phyloP scores from a whole-genome alignment of 2,113 vertebrate species.

The Dryoscopus gambensis region DNA sequence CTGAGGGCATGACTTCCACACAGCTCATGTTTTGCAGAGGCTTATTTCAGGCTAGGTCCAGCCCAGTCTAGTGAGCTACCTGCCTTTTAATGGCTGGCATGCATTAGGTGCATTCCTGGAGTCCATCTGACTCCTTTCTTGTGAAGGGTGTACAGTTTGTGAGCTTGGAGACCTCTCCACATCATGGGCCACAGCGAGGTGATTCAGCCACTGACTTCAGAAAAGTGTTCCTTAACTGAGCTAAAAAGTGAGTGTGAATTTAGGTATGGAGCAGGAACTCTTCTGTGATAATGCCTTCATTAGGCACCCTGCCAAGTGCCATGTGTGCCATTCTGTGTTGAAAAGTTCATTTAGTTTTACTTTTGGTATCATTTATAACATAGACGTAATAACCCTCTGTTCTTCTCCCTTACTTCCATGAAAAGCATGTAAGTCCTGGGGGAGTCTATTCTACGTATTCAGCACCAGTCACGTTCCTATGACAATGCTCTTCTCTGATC shows the following conservation, averaged over 20 bases:
- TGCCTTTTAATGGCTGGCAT: neutral
- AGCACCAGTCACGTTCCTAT: neutral
- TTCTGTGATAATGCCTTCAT: neutral
- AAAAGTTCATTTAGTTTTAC: neutral
- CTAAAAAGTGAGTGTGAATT: neutral
- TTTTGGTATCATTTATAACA: neutral
- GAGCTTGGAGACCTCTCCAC: neutral
- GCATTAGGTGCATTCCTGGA: neutral
- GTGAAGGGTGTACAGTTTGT: neutral
- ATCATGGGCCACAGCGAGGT: fast-evolving
- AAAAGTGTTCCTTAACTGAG: neutral
- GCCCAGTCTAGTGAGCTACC: neutral
- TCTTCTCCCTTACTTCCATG: neutral
- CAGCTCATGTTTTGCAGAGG: neutral
- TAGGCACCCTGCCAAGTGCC: neutral
- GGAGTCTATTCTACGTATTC: neutral
- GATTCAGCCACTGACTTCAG: neutral
- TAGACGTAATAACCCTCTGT: neutral
- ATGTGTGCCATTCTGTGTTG: neutral
- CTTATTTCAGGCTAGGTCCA: neutral
- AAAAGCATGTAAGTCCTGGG: neutral
- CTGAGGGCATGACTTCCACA: neutral
- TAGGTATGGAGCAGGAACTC: neutral
- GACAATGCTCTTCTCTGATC: neutral
- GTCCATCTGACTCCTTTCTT: neutral